These are phyloP conservation scores for Ciconia boyciana DNA, from an alignment of 2,113 vertebrate genomes.

Conservation along the genomic window DNA sequence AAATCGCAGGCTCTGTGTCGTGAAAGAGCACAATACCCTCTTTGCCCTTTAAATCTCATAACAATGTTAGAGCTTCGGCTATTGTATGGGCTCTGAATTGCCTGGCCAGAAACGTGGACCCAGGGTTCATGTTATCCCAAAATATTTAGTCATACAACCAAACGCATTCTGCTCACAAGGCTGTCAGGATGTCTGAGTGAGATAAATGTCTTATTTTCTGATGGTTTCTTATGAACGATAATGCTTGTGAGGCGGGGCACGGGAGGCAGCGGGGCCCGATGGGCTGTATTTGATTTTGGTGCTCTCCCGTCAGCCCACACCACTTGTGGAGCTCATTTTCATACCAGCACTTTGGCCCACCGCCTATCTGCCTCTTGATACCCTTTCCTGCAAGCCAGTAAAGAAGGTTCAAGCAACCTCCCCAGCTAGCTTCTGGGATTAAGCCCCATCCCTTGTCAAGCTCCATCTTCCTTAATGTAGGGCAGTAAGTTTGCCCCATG, in stretches of 20 bases:
- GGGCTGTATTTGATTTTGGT: background rate
- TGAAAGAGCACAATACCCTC: slow-evolving; percentile 27
- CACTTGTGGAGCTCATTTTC: background rate
- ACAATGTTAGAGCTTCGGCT: background rate
- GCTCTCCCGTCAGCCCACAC: background rate
- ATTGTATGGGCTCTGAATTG: background rate
- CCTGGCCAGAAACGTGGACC: background rate
- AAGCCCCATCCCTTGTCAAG: background rate
- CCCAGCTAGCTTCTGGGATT: background rate
- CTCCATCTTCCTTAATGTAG: background rate
- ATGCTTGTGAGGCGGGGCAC: background rate
- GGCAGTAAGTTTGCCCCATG: background rate
- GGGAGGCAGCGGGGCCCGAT: background rate
- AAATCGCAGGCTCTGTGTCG: slow-evolving; percentile 19
- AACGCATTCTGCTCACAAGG: background rate
- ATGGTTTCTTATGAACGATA: background rate
- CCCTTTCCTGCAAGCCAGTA: background rate
- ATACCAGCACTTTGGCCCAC: background rate
- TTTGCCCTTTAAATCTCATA: slow-evolving; percentile 27
- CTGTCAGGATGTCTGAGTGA: background rate
- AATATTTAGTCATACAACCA: slow-evolving; percentile 24
- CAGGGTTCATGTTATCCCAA: slow-evolving; percentile 21
- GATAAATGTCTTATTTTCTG: background rate
- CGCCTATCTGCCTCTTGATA: background rate
- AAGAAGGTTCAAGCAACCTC: background rate